phyloP scores from a whole-genome alignment of 2,888 invertebrate species.

The Macrophya alboannulata region DNA sequence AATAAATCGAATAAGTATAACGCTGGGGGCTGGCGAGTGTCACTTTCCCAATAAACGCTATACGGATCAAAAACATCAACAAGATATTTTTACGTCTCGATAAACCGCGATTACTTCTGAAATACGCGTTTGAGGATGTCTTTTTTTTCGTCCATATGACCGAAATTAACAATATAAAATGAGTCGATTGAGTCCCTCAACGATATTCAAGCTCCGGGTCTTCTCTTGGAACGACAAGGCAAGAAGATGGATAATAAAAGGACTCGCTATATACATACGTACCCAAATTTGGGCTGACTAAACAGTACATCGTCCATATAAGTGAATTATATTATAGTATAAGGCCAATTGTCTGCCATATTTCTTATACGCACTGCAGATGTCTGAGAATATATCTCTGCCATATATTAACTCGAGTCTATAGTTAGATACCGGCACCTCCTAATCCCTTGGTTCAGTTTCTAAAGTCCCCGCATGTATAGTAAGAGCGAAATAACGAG shows the following conservation, averaged over 20 bases:
- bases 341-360: conserved; percentile 23
- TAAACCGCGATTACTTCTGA: neutral
- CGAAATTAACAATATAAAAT: neutral
- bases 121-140: neutral
- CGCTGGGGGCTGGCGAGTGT: neutral
- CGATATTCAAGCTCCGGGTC: neutral
- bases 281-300: neutral
- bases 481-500: conserved; percentile 49
- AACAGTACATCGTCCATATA: neutral
- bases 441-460: conserved; percentile 38
- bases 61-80: neutral
- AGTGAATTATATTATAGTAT: neutral
- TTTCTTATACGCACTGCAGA: conserved; percentile 5
- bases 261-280: neutral
- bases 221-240: neutral
- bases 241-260: neutral
- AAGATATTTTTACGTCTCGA: neutral
- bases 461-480: neutral
- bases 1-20: neutral
- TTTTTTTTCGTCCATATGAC: neutral
- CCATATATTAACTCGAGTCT: conserved; percentile 43
- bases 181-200: neutral
- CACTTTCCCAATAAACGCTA: neutral
- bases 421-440: conserved; percentile 45
- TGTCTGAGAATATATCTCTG: conserved; percentile 36